A percentile compares a stretch with the other conserved stretches of the same genome.
phyloP scores from a whole-genome alignment of 2,797 vertebrate genomes.

The Bryconaethiops microstoma region DNA sequence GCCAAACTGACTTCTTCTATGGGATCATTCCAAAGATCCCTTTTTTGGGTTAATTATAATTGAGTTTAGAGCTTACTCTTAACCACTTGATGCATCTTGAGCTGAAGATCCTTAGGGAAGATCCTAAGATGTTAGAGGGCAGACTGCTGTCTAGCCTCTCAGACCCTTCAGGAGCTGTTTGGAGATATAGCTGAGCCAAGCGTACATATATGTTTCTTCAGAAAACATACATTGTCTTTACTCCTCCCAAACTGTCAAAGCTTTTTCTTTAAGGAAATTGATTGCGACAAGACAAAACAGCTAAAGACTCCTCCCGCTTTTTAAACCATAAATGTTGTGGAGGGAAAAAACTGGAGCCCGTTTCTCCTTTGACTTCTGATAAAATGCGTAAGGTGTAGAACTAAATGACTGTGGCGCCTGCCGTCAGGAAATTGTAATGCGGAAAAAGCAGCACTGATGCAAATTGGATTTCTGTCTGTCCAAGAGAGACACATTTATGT shows the following conservation, averaged over 20 bases:
- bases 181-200: neutral
- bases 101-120: too few species aligned
- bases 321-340: neutral
- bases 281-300: neutral
- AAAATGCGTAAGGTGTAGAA: conserved; percentile 1
- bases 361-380: neutral
- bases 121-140: neutral
- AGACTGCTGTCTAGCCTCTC: neutral
- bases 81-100: too few species aligned
- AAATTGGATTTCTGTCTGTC: conserved; percentile 35
- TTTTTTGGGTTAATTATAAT: too few species aligned
- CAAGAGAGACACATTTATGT: conserved; percentile 27
- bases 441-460: conserved; percentile 21
- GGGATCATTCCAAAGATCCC: too few species aligned
- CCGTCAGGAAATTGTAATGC: conserved; percentile 13
- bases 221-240: neutral
- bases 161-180: neutral
- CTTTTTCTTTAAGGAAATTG: neutral
- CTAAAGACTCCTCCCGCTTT: neutral
- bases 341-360: neutral
- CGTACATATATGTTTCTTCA: neutral
- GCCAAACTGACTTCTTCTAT: too few species aligned
- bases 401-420: neutral
- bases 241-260: neutral
- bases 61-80: too few species aligned